phyloP scores from a whole-genome alignment of 1,140 invertebrate genomes.

The Pseudomyrmex gracilis region DNA sequence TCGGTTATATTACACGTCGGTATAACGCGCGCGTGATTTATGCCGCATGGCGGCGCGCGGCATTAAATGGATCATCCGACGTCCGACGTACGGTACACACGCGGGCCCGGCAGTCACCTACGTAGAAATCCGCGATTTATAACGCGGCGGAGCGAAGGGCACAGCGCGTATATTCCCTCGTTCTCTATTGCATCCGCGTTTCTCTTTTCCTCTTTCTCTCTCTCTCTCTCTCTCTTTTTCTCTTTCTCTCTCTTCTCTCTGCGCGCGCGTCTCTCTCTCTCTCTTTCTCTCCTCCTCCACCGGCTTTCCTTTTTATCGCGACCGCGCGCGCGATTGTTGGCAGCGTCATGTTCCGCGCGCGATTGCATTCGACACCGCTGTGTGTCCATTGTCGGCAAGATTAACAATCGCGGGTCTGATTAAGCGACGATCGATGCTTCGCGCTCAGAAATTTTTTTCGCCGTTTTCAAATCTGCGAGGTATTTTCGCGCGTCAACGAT shows the following conservation, averaged over 20 bases:
- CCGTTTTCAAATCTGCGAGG: constrained; percentile 16
- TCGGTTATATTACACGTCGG: constrained; percentile 77
- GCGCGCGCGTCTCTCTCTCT: constrained; percentile 44
- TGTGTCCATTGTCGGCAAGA: constrained; percentile 55
- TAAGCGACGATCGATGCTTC: constrained; percentile 41
- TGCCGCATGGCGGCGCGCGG: constrained; percentile 72
- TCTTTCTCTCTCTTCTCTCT: constrained; percentile 15
- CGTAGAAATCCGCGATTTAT: constrained; percentile 76
- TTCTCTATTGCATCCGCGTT: constrained; percentile 1
- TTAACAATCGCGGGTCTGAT: constrained; percentile 56
- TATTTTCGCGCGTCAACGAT: constrained; percentile 19
- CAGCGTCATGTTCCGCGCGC: constrained; percentile 23
- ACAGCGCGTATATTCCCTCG: constrained; percentile 62
- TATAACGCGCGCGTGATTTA: constrained; percentile 76
- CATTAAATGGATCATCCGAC: constrained; percentile 77
- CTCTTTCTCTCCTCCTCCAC: not conserved
- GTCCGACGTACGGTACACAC: constrained; percentile 73
- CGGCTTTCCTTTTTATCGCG: constrained; percentile 55
- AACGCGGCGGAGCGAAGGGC: constrained; percentile 71
- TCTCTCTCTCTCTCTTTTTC: constrained; percentile 26
- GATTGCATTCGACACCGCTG: constrained; percentile 54
- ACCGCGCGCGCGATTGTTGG: constrained; percentile 31
- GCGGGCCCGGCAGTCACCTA: constrained; percentile 70
- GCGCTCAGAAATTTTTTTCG: constrained; percentile 26
- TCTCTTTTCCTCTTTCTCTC: constrained; percentile 15